Evolutionary conservation across 2,113 vertebrate species (phyloP), one percentile per base, ranked within the genome.

Genomic region (Trogon melanurus): DNA sequence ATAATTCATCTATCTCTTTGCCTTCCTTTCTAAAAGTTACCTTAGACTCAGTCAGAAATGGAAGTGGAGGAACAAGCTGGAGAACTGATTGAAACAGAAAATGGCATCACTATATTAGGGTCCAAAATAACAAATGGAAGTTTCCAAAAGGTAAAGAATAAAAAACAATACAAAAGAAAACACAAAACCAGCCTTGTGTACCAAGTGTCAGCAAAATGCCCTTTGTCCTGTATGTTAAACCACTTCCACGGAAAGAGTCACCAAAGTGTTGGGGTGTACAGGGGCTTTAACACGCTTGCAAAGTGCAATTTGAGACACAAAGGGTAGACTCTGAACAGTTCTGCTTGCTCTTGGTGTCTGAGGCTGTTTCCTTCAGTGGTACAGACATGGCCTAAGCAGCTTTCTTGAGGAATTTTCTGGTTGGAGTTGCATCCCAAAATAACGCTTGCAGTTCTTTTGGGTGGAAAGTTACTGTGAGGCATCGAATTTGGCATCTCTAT

Each of bases 1-100:
- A 93, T 95, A 91, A 96, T 88, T 96, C 87, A 97, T 97, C 81
- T 81, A 45, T 84, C 38, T 91, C 54, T 79, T 85, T 65, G 50
- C 34, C 72, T 85, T 93, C 61, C 56, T 84, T 86, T 85, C 45
- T 75, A 41, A 65, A 92, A 91, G 75, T 91, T 95, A 81, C 60
- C 61, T 78, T 73, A 57, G 70, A 57, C 56, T 82, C 34, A 57
- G 58, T 61, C n/a, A 73, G 79, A 87, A 94, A 74, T 48, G 17
- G 30, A 85, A 84, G 19, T 41, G 19, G 8, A 30, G 32, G 58
- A 87, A 30, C 1, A 11, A 89, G 22, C 5, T 0, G 38, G 58
- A 83, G 44, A 26, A 27, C 26, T 48, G 75, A 75, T 47, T 61
- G 64, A 91, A 92, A 94, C 86, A 54, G 73, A 84, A 96, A 93